Percentiles rank a stretch among this genome's conserved stretches.
phyloP scores from a whole-genome alignment of 2,797 vertebrate species.

The Lagocephalus sceleratus region DNA sequence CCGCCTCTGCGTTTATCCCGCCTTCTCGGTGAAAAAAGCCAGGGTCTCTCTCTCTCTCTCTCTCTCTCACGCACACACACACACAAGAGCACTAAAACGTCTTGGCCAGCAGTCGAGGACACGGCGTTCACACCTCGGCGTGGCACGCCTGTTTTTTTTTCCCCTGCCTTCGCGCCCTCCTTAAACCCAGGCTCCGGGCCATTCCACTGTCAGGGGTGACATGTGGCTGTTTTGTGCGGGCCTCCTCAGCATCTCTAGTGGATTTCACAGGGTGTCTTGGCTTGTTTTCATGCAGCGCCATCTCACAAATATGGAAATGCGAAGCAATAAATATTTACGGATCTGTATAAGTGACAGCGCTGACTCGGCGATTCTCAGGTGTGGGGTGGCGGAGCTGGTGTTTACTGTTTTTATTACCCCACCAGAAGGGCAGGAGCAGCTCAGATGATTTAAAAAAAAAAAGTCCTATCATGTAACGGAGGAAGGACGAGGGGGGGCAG shows the following conservation, averaged over 20 bases:
- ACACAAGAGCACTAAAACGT: constrained; percentile 8
- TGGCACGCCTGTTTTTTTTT: neutral
- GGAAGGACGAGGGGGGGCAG: constrained; percentile 18
- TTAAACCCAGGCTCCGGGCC: neutral
- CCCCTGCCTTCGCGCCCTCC: too few species aligned
- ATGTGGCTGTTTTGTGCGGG: constrained; percentile 35
- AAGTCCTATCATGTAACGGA: constrained; percentile 6
- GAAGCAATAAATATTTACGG: neutral
- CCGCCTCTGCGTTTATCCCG: constrained; percentile 12
- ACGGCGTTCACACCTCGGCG: neutral
- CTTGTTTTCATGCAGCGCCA: constrained; percentile 3
- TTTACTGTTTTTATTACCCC: constrained; percentile 27
- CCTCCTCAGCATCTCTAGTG: constrained; percentile 45
- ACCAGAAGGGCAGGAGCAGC: constrained; percentile 18
- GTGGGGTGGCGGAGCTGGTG: neutral
- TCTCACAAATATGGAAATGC: constrained; percentile 21
- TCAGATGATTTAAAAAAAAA: constrained; percentile 4
- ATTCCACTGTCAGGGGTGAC: constrained; percentile 7
- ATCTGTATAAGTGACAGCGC: neutral
- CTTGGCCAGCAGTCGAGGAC: neutral
- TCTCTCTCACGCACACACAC: too few species aligned
- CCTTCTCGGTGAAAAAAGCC: constrained; percentile 13
- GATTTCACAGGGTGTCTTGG: constrained; percentile 41
- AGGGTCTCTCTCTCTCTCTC: too few species aligned
- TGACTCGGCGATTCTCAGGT: constrained; percentile 20